Conservation (phyloP, 2,888 invertebrate genomes). For the Bursaphelenchus okinawaensis region DNA sequence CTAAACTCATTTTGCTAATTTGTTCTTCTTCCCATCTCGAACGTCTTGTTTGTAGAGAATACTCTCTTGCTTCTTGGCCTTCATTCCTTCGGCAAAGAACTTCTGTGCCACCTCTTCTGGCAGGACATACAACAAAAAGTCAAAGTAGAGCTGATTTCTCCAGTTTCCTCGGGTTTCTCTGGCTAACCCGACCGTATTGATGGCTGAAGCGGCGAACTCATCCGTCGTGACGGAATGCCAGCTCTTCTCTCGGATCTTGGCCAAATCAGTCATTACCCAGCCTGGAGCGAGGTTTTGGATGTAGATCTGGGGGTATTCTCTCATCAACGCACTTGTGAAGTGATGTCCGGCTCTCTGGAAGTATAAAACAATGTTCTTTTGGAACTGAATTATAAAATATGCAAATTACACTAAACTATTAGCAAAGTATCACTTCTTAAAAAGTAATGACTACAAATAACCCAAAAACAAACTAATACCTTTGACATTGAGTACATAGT, state of each 20-base stretch:
- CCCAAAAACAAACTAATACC: too few species aligned
- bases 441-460: too few species aligned
- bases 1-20: too few species aligned
- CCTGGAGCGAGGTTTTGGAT: background rate
- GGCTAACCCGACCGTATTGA: background rate
- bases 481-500: background rate
- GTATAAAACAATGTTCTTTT: background rate
- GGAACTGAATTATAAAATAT: too few species aligned
- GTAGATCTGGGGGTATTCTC: background rate
- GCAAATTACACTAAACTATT: too few species aligned
- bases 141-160: background rate
- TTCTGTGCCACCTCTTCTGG: too few species aligned
- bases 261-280: background rate
- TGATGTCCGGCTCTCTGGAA: background rate
- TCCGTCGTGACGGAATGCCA: background rate
- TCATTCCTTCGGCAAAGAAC: too few species aligned
- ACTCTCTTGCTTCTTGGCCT: too few species aligned
- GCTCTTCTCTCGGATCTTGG: background rate
- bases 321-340: background rate
- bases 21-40: too few species aligned
- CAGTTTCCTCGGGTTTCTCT: background rate
- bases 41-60: too few species aligned
- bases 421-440: too few species aligned
- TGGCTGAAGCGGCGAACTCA: background rate
- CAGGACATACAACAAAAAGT: too few species aligned